Evolutionary conservation across 2,888 invertebrate genomes (phyloP).

Genomic region (Xylophagus ater): DNA sequence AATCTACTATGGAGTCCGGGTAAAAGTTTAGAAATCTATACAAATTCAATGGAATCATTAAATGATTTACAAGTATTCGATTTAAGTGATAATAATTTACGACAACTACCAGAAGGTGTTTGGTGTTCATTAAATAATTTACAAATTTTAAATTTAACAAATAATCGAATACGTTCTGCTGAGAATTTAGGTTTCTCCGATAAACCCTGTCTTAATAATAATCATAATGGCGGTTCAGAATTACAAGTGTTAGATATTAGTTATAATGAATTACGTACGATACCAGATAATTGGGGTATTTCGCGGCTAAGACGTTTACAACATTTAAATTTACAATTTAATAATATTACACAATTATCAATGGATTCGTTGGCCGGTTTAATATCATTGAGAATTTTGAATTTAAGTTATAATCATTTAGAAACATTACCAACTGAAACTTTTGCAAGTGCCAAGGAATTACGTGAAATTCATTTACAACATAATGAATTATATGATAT

Average conservation of each 20-base stretch:
- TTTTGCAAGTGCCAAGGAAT: constrained; percentile 69
- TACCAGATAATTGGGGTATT: constrained; percentile 65
- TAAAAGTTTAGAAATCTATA: constrained; percentile 61
- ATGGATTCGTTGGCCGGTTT: constrained; percentile 70
- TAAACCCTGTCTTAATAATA: constrained; percentile 30
- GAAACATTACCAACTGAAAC: constrained; percentile 69
- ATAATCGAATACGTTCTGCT: constrained; percentile 68
- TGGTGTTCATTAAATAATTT: constrained; percentile 71
- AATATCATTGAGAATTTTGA: constrained; percentile 65
- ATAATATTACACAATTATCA: constrained; percentile 68
- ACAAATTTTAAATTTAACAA: constrained; percentile 72
- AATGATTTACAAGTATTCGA: constrained; percentile 69
- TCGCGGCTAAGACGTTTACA: constrained; percentile 66
- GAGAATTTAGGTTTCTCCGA: constrained; percentile 60
- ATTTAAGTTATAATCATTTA: constrained; percentile 77
- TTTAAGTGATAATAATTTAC: constrained; percentile 73
- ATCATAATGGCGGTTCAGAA: constrained; percentile 52
- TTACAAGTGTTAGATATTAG: constrained; percentile 70
- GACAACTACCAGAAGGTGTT: constrained; percentile 63
- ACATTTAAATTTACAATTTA: constrained; percentile 69
- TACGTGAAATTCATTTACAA: constrained; percentile 72
- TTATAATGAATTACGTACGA: constrained; percentile 60
- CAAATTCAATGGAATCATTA: constrained; percentile 62
- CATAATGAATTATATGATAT: constrained; percentile 75
- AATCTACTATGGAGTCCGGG: constrained; percentile 70